A percentile compares a stretch with the other conserved stretches of the same genome.
Evolutionary conservation across 2,797 vertebrate genomes (phyloP).

Genomic region (Chelon labrosus): DNA sequence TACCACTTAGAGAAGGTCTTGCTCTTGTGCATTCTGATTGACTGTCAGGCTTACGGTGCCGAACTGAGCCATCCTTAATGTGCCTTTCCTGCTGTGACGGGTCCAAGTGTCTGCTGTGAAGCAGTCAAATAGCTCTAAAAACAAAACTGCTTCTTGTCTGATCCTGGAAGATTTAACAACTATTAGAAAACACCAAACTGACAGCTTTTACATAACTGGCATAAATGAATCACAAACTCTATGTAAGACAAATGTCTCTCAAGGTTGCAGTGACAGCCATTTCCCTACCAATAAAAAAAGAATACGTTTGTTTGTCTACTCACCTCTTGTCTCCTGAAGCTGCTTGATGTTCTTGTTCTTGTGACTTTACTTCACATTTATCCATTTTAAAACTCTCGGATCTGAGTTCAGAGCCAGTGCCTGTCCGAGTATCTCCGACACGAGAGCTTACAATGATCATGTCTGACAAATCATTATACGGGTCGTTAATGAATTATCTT

Average conservation of each 20-base stretch:
- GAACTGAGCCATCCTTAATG: too few species aligned
- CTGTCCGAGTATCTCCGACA: background rate
- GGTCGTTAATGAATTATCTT: constrained; percentile 58
- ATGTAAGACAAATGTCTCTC: background rate
- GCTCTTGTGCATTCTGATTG: too few species aligned
- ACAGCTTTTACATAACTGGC: background rate
- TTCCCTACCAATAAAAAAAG: too few species aligned
- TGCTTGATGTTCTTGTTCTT: background rate
- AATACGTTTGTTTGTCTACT: constrained; percentile 7
- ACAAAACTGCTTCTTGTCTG: too few species aligned
- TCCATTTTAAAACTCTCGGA: constrained; percentile 18
- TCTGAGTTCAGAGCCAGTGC: background rate
- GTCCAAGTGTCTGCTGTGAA: too few species aligned
- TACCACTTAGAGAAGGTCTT: too few species aligned
- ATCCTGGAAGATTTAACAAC: too few species aligned
- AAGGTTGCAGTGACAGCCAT: background rate
- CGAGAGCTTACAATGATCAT: background rate
- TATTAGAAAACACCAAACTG: too few species aligned
- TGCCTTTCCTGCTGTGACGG: too few species aligned
- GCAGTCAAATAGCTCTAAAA: too few species aligned
- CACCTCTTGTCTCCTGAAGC: constrained; percentile 24
- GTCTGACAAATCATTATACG: constrained; percentile 41
- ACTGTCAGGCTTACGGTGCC: too few species aligned
- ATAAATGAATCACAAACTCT: background rate
- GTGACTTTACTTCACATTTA: background rate